Conservation (phyloP, 2,888 invertebrate genomes). For the Cataglyphis livida region DNA sequence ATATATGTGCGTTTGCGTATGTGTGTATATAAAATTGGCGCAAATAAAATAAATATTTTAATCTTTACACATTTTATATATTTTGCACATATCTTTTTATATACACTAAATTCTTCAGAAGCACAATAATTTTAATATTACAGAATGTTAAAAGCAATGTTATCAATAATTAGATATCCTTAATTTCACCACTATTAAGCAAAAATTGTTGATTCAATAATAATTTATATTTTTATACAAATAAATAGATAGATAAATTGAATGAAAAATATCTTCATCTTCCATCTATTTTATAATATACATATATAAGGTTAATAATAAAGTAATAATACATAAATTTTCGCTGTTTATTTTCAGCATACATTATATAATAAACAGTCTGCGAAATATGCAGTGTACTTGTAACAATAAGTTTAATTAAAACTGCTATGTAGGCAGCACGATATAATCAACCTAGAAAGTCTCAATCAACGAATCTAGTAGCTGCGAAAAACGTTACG, state of each 20-base stretch:
- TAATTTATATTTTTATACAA: neutral
- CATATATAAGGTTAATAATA: neutral
- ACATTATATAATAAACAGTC: neutral
- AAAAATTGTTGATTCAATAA: neutral
- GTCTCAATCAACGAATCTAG: constrained; percentile 62
- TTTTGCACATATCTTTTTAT: too few species aligned
- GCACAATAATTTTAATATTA: neutral
- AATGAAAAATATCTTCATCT: neutral
- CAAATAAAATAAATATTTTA: neutral
- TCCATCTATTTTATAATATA: neutral
- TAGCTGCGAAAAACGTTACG: constrained; percentile 64
- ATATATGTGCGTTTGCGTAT: neutral
- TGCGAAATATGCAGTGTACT: neutral
- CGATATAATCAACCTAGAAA: constrained; percentile 38
- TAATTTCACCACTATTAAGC: neutral
- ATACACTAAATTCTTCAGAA: neutral
- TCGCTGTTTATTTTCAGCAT: neutral
- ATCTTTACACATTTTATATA: too few species aligned
- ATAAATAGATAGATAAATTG: neutral
- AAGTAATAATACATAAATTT: neutral
- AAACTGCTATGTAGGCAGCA: neutral
- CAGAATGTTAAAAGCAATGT: neutral
- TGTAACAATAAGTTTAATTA: neutral
- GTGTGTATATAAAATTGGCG: neutral
- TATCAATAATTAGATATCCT: neutral